phyloP scores from a whole-genome alignment of 2,797 vertebrate species.

The Pipistrellus kuhlii region DNA sequence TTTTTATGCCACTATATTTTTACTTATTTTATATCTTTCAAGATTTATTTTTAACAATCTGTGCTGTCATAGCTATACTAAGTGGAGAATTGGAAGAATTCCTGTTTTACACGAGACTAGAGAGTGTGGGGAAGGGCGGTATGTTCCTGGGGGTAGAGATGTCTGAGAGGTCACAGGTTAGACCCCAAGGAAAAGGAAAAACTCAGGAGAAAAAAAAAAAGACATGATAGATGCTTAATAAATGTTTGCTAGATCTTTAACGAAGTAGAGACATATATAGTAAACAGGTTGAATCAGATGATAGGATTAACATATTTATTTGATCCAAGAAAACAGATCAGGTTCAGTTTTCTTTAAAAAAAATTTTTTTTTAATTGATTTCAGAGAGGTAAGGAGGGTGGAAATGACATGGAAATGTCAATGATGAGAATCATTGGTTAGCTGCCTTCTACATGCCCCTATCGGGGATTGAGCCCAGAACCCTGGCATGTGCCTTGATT shows the following conservation, averaged over 20 bases:
- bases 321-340: not conserved
- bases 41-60: slow-evolving; percentile 22
- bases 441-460: no score
- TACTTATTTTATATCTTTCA: not conserved
- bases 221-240: not conserved
- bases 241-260: not conserved
- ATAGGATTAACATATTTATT: not conserved
- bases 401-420: no score
- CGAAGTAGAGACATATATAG: not conserved
- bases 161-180: not conserved
- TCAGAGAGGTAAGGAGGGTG: no score
- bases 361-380: no score
- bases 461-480: no score
- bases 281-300: not conserved
- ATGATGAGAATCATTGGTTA: no score
- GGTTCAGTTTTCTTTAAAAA: not conserved
- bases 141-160: not conserved
- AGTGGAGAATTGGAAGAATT: not conserved
- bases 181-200: not conserved
- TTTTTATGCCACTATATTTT: not conserved
- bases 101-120: not conserved
- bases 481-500: no score
- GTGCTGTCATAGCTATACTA: not conserved
- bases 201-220: not conserved
- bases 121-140: not conserved